These are phyloP conservation scores for Eubucco bourcierii DNA, from an alignment of 2,113 vertebrate genomes.

Conservation along the genomic window DNA sequence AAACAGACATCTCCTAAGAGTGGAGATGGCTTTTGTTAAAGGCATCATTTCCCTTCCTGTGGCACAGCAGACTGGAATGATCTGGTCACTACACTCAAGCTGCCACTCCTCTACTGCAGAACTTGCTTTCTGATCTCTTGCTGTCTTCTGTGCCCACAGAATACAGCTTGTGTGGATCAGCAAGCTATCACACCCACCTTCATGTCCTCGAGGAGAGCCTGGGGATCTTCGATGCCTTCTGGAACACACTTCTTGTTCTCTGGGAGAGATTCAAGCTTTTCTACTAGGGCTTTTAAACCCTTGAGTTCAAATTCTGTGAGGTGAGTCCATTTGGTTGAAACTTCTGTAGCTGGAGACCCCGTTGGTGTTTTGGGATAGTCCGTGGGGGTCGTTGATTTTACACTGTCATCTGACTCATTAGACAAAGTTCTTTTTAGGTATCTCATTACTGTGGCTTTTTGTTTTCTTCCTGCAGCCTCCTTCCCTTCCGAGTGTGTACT, in stretches of 20 bases:
- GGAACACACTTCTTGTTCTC: conserved; percentile 94
- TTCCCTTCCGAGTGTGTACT: conserved; percentile 76
- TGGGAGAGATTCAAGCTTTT: conserved; percentile 93
- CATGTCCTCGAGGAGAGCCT: conserved; percentile 90
- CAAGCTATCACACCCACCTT: conserved; percentile 80
- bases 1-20: not conserved
- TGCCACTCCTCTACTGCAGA: not conserved
- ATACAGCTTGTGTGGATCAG: not conserved
- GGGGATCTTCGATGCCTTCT: conserved; percentile 88
- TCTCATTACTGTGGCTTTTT: conserved; percentile 70
- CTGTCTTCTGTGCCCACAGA: not conserved
- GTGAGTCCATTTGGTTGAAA: conserved; percentile 85
- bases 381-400: conserved; percentile 74
- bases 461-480: conserved; percentile 73
- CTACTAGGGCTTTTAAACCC: conserved; percentile 90
- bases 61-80: not conserved
- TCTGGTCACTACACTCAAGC: not conserved
- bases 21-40: not conserved
- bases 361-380: conserved; percentile 87
- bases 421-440: conserved; percentile 84
- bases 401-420: conserved; percentile 86
- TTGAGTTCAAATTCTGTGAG: conserved; percentile 93
- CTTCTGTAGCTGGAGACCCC: conserved; percentile 83
- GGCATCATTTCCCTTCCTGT: not conserved
- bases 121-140: not conserved